phyloP scores from a whole-genome alignment of 2,113 vertebrate species.

The Colossoma macropomum region DNA sequence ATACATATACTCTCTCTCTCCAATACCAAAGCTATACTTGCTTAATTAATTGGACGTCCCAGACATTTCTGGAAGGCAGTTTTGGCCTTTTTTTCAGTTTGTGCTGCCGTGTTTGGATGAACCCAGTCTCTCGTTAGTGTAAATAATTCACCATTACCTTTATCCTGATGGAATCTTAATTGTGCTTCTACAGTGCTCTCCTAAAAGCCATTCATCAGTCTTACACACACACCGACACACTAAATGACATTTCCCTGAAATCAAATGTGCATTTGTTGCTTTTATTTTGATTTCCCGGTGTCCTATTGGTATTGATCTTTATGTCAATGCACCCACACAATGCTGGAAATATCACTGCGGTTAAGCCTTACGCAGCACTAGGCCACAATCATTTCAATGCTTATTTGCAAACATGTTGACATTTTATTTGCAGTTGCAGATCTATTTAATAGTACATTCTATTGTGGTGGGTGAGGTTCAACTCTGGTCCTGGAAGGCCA shows the following conservation, averaged over 20 bases:
- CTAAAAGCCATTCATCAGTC: conserved; percentile 73
- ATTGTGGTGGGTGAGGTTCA: too few species aligned
- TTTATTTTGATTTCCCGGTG: conserved; percentile 30
- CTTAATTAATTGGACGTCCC: conserved; percentile 72
- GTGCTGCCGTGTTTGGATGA: conserved; percentile 64
- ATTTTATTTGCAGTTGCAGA: background rate
- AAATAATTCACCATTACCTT: conserved; percentile 82
- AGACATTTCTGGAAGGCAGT: conserved; percentile 46
- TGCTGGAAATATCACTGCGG: conserved; percentile 11
- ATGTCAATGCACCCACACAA: background rate
- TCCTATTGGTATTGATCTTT: conserved; percentile 39
- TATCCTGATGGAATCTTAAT: conserved; percentile 87
- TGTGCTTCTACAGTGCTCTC: conserved; percentile 70
- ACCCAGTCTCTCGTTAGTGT: conserved; percentile 73
- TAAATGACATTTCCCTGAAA: conserved; percentile 49
- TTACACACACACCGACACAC: conserved; percentile 66
- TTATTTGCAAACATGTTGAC: background rate
- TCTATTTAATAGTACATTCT: background rate
- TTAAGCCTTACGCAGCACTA: background rate
- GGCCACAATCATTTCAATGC: background rate
- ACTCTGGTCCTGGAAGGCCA: too few species aligned
- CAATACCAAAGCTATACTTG: background rate
- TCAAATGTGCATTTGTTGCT: conserved; percentile 45
- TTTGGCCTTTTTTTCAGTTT: conserved; percentile 56
- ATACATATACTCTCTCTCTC: conserved; percentile 37